phyloP scores from a whole-genome alignment of 2,113 vertebrate species.

The Oryzias melastigma region DNA sequence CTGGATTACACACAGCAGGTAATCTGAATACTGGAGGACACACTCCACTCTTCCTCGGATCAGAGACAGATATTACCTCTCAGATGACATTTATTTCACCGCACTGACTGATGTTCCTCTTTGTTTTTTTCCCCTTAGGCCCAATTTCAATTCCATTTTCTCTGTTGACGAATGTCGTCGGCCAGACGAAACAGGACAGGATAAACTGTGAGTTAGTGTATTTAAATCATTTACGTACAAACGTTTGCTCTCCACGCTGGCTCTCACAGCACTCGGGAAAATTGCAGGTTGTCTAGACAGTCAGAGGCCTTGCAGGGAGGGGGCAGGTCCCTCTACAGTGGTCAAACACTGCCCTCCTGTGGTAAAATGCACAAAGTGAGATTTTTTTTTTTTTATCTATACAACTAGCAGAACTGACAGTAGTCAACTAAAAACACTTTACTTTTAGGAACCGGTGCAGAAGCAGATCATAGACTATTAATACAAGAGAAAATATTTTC shows the following conservation, averaged over 20 bases:
- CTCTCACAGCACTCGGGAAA: slow-evolving; percentile 30
- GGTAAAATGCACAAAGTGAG: not conserved
- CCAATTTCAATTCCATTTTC: slow-evolving; percentile 36
- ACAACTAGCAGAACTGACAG: too few species aligned
- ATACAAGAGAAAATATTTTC: too few species aligned
- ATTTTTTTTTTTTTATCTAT: not conserved
- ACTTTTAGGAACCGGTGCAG: too few species aligned
- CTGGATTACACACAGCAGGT: slow-evolving; percentile 24
- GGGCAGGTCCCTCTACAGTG: slow-evolving; percentile 29
- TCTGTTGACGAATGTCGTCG: slow-evolving; percentile 56
- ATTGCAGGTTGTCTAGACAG: slow-evolving; percentile 53
- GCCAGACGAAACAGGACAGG: slow-evolving; percentile 21
- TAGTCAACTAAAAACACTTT: too few species aligned
- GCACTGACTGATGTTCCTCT: slow-evolving; percentile 35
- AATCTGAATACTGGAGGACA: slow-evolving; percentile 39
- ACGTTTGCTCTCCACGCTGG: slow-evolving; percentile 14
- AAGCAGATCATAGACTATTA: too few species aligned
- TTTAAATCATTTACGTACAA: slow-evolving; percentile 29
- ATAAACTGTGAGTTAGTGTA: slow-evolving; percentile 23
- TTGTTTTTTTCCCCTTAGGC: slow-evolving; percentile 36
- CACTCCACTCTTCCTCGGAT: slow-evolving; percentile 16
- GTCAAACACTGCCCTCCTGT: slow-evolving; percentile 54
- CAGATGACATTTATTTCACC: slow-evolving; percentile 42
- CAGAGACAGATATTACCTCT: not conserved
- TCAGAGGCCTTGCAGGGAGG: slow-evolving; percentile 31